A percentile compares a stretch with the other conserved stretches of the same genome.
Conservation (phyloP, 1,140 invertebrate species). For the Brachionus sp. region DNA sequence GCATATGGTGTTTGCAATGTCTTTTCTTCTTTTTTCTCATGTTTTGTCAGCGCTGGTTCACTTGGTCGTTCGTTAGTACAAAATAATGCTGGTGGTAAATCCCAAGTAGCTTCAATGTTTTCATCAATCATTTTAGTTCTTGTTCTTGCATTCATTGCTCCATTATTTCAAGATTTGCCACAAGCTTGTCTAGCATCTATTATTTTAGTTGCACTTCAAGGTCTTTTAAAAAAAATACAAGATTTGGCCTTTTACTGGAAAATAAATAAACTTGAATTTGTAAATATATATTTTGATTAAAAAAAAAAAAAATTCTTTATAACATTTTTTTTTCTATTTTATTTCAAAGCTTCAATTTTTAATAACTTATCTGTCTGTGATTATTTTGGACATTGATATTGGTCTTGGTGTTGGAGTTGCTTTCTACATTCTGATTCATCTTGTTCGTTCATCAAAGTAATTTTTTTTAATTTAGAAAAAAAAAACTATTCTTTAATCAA, state of each 20-base stretch:
- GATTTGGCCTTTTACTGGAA: conserved; percentile 51
- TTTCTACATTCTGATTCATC: conserved; percentile 46
- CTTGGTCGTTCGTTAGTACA: conserved; percentile 61
- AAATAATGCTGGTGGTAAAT: conserved; percentile 60
- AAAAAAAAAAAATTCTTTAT: background rate
- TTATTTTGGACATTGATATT: conserved; percentile 47
- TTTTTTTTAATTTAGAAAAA: background rate
- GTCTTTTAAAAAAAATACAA: conserved; percentile 60
- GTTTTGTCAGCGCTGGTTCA: conserved; percentile 63
- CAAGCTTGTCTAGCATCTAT: conserved; percentile 57
- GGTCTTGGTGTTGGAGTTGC: conserved; percentile 50
- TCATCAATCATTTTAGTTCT: conserved; percentile 57
- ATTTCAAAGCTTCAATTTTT: conserved; percentile 47
- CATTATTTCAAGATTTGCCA: conserved; percentile 58
- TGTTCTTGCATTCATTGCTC: conserved; percentile 62
- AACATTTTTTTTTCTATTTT: background rate
- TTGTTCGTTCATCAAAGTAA: conserved; percentile 60
- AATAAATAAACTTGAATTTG: conserved; percentile 59
- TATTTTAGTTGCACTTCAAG: conserved; percentile 61
- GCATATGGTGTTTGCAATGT: conserved; percentile 62
- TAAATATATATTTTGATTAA: conserved; percentile 48
- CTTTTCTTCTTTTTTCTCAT: conserved; percentile 61
- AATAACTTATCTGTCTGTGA: conserved; percentile 44
- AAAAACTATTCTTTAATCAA: background rate
- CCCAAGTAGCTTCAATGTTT: conserved; percentile 52